Conservation (phyloP, 2,113 vertebrate genomes). For the Coturnix japonica region DNA sequence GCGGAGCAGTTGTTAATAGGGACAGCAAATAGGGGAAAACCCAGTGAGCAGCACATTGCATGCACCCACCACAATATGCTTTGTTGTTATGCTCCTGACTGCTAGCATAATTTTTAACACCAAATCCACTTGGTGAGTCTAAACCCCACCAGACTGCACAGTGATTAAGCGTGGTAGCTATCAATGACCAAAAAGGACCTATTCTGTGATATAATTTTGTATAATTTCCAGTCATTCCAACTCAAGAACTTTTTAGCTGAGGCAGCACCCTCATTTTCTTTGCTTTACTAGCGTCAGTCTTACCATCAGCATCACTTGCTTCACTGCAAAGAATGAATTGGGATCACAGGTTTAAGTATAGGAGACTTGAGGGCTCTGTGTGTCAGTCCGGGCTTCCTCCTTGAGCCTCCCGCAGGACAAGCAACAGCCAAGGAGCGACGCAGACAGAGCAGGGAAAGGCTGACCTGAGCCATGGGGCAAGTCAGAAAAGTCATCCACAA, state of each 20-base stretch:
- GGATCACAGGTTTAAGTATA: background rate
- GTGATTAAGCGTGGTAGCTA: background rate
- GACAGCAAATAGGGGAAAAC: background rate
- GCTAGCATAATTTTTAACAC: background rate
- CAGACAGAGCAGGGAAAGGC: background rate
- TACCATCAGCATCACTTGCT: background rate
- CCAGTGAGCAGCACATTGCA: background rate
- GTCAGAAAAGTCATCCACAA: fast-evolving
- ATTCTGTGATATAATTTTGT: background rate
- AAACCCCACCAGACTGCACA: background rate
- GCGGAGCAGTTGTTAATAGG: constrained; percentile 57
- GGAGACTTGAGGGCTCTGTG: background rate
- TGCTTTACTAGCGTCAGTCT: background rate
- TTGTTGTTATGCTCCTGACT: background rate
- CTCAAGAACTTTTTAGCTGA: background rate
- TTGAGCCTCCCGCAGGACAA: background rate
- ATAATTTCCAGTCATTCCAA: background rate
- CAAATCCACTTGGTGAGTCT: constrained; percentile 6
- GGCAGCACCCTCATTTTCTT: background rate
- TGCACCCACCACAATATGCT: background rate
- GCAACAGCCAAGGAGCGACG: background rate
- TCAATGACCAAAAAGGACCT: background rate
- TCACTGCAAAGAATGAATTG: background rate
- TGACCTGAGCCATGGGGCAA: background rate
- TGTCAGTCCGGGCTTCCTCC: background rate